Evolutionary conservation across 2,888 invertebrate genomes (phyloP).

Genomic region (Ecdyonurus torrentis): DNA sequence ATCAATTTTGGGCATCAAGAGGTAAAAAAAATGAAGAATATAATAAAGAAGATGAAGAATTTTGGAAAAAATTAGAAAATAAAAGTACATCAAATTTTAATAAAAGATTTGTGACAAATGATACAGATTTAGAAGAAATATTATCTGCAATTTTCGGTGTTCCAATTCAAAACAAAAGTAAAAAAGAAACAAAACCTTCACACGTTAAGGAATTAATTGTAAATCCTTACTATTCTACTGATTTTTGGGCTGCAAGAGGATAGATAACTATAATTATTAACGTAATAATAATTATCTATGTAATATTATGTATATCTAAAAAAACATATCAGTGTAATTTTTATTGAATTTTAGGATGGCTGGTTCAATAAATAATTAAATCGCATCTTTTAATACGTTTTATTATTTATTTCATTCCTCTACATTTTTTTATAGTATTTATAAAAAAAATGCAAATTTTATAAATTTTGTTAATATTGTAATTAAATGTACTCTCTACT

Average conservation of each 20-base stretch:
- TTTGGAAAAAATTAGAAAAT: not conserved
- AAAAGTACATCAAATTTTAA: not conserved
- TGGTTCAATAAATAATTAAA: too few species aligned
- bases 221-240: not conserved
- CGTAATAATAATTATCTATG: too few species aligned
- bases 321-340: too few species aligned
- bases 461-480: too few species aligned
- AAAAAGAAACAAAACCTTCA: not conserved
- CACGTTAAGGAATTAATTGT: not conserved
- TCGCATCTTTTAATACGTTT: too few species aligned
- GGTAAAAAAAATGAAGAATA: slow-evolving; percentile 10
- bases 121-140: not conserved
- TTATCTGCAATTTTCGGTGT: not conserved
- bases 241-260: not conserved
- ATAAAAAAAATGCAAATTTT: too few species aligned
- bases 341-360: too few species aligned
- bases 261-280: too few species aligned
- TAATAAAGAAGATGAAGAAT: not conserved
- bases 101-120: not conserved
- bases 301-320: too few species aligned
- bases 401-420: too few species aligned
- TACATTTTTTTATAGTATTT: too few species aligned
- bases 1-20: slow-evolving; percentile 11
- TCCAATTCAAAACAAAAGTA: not conserved
- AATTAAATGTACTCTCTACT: too few species aligned